Percentiles rank a stretch among this genome's conserved stretches.
Evolutionary conservation across 2,113 vertebrate genomes (phyloP).

Genomic region (Erinaceus europaeus): DNA sequence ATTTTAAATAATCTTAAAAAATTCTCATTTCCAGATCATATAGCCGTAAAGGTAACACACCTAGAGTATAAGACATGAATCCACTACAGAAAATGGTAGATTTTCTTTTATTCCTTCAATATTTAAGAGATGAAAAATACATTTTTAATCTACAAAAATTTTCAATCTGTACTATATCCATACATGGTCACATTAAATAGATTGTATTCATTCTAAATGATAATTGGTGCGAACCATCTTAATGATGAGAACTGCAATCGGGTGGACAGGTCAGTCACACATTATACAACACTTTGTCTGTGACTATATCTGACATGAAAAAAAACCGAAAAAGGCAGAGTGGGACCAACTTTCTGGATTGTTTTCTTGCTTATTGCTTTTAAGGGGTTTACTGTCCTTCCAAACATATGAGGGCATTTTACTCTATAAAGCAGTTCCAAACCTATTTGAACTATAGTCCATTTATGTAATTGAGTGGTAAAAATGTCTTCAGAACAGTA

Average conservation of each 20-base stretch:
- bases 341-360: neutral
- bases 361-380: conserved; percentile 39
- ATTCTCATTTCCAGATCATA: conserved; percentile 23
- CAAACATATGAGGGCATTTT: neutral
- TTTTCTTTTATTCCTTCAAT: neutral
- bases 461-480: neutral
- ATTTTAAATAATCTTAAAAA: conserved; percentile 35
- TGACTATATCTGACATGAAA: neutral
- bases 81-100: neutral
- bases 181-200: neutral
- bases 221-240: neutral
- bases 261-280: neutral
- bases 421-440: conserved; percentile 15
- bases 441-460: neutral
- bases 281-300: neutral
- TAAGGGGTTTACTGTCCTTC: conserved; percentile 1
- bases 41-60: neutral
- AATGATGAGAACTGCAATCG: neutral
- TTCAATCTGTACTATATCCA: neutral
- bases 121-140: conserved; percentile 15
- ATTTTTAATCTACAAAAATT: conserved; percentile 41
- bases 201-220: neutral
- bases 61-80: conserved; percentile 23
- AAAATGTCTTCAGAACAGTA: conserved; percentile 26
- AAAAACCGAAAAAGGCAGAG: conserved; percentile 48